Base-by-base conservation (phyloP, 2,797 vertebrate species). In the Crocidura indochinensis region DNA sequence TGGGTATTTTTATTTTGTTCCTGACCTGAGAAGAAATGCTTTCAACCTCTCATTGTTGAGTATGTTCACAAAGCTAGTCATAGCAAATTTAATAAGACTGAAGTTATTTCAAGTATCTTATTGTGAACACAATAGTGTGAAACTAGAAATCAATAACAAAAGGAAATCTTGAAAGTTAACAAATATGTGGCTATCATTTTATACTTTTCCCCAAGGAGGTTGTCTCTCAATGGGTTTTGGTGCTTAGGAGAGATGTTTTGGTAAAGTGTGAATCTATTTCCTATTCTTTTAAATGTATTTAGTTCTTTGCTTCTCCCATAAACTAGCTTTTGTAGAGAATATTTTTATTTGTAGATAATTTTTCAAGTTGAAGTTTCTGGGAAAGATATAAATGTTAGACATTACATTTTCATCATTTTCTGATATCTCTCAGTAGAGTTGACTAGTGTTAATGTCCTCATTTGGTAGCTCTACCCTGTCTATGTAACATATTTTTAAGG, bases 271-370 rank as follows among this genome's bases (percentile, higher is more conserved):
- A 65, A 27, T 71, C 15, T 65, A 14, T 78, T 88, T 84, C 15
- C 22, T 44, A 64, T 8, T 24, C 14, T 78, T 6, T n/a, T 77
- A 8, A 84, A 0, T 65, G 11, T 6, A 83, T 77, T 78, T 83
- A 64, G 62, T 84, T 65, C 38, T n/a, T 0, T 80, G 9, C 24
- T 69, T 75, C 10, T 60, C 12, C 11, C 49, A 60, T 12, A 29
- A n/a, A 38, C 53, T 92, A 65, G 9, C 47, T 64, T 29, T 78
- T 84, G 53, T 22, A 22, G 82, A 78, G 20, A 73, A 17, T 73
- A 47, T 77, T 78, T 77, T 65, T 4, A 27, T 65, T 72, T 78
- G 6, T 78, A 56, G 29, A 65, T 64, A 77, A 47, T 71, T 76
- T 29, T 69, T 76, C 31, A 82, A 76, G 26, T 26, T 31, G 60